phyloP scores from a whole-genome alignment of 2,888 invertebrate genomes.

The Pantelozetes paolii region DNA sequence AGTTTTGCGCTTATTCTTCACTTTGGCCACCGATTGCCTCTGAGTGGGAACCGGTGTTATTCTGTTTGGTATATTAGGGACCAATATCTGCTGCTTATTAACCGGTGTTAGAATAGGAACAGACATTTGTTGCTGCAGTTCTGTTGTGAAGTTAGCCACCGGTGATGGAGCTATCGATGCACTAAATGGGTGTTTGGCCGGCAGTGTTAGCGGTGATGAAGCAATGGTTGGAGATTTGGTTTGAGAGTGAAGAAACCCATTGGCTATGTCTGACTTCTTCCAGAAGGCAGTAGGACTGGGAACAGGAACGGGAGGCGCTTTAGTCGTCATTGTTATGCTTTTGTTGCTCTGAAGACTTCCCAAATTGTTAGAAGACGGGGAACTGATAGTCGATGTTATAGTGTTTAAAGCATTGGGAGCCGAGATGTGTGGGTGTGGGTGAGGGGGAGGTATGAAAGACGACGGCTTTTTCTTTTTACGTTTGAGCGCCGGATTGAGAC shows the following conservation, averaged over 20 bases:
- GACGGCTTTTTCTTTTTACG: conserved; percentile 88
- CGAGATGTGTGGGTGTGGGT: neutral
- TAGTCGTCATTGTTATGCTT: neutral
- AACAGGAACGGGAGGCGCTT: conserved; percentile 20
- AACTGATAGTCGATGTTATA: conserved; percentile 12
- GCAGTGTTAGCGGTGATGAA: neutral
- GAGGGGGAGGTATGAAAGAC: conserved; percentile 69
- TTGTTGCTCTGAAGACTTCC: conserved; percentile 33
- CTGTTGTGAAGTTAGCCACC: conserved; percentile 13
- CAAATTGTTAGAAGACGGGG: conserved; percentile 9
- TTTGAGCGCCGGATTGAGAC: conserved; percentile 70
- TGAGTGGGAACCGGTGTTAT: neutral
- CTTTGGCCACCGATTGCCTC: neutral
- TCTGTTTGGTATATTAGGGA: conserved; percentile 1
- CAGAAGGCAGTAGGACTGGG: conserved; percentile 38
- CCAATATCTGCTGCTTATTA: neutral
- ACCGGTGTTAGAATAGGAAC: neutral
- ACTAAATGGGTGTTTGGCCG: conserved; percentile 38
- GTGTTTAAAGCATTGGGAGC: conserved; percentile 8
- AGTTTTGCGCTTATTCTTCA: neutral
- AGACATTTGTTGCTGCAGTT: conserved; percentile 2
- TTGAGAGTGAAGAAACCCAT: conserved; percentile 28
- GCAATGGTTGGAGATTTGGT: conserved; percentile 30
- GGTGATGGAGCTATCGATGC: conserved; percentile 23
- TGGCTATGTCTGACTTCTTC: conserved; percentile 37